Conservation (phyloP, 1,140 invertebrate genomes). For the Drosophila serrata region DNA sequence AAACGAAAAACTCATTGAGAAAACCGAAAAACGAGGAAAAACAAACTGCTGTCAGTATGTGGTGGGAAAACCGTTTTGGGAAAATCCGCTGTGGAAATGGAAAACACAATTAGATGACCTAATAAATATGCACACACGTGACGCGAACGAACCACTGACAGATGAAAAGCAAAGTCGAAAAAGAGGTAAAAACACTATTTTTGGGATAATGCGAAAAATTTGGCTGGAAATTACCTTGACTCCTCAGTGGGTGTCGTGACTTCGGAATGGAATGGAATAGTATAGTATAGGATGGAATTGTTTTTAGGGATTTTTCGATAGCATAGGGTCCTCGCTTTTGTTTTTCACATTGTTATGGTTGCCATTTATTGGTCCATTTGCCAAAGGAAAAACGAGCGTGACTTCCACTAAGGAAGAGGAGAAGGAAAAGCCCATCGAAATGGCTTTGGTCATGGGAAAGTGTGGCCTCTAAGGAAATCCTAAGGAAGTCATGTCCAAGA, state of each 20-base stretch:
- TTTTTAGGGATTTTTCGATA: slow-evolving; percentile 37
- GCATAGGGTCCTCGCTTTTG: slow-evolving; percentile 43
- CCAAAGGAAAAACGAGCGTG: slow-evolving; percentile 55
- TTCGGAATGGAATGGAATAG: slow-evolving; percentile 36
- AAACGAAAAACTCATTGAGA: slow-evolving; percentile 31
- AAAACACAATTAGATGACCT: slow-evolving; percentile 84
- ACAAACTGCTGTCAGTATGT: slow-evolving; percentile 31
- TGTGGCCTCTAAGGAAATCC: slow-evolving; percentile 38
- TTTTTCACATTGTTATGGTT: slow-evolving; percentile 47
- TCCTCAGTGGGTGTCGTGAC: slow-evolving; percentile 60
- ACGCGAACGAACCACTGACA: slow-evolving; percentile 42
- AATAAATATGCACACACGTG: slow-evolving; percentile 78
- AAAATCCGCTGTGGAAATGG: slow-evolving; percentile 77
- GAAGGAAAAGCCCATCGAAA: slow-evolving; percentile 57
- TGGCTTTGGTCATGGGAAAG: slow-evolving; percentile 78
- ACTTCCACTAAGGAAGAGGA: slow-evolving; percentile 45
- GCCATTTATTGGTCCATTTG: slow-evolving; percentile 74
- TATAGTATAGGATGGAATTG: slow-evolving; percentile 13
- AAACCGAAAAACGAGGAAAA: slow-evolving; percentile 1
- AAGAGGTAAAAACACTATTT: slow-evolving; percentile 59
- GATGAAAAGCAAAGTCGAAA: slow-evolving; percentile 28
- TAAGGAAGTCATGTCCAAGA: slow-evolving; percentile 34
- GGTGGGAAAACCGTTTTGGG: slow-evolving; percentile 76
- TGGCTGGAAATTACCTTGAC: slow-evolving; percentile 81
- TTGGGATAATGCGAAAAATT: slow-evolving; percentile 72